These are phyloP conservation scores for Netelia virgata DNA, from an alignment of 2,888 invertebrate species.

Conservation along the genomic window DNA sequence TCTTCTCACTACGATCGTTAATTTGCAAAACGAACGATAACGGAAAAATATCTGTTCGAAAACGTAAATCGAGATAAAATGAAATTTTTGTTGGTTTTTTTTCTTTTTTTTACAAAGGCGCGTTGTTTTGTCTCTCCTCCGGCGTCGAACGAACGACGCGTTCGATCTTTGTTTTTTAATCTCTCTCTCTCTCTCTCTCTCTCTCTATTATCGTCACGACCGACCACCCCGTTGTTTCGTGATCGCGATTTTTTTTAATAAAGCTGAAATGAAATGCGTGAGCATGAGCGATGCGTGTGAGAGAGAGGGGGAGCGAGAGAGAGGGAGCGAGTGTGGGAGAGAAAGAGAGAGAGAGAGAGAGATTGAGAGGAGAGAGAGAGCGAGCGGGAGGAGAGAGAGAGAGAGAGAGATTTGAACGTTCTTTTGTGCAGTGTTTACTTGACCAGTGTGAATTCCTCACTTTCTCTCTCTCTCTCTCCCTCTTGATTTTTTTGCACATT, in stretches of 20 bases:
- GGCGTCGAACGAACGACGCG: background rate
- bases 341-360: constrained; percentile 9
- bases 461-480: constrained; percentile 22
- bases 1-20: background rate
- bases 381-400: constrained; percentile 12
- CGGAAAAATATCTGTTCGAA: constrained; percentile 9
- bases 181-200: background rate
- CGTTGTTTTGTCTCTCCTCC: background rate
- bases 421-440: constrained; percentile 60
- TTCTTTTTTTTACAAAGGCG: background rate
- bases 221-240: constrained; percentile 62
- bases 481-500: constrained; percentile 31
- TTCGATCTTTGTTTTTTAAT: constrained; percentile 13
- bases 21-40: constrained; percentile 15
- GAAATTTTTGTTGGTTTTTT: background rate
- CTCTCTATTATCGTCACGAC: constrained; percentile 41
- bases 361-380: constrained; percentile 42
- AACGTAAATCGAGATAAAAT: constrained; percentile 20
- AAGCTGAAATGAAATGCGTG: constrained; percentile 42
- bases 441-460: constrained; percentile 38
- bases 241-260: background rate
- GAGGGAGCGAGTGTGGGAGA: constrained; percentile 34
- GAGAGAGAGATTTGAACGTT: constrained; percentile 53
- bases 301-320: constrained; percentile 7
- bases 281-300: constrained; percentile 34